Base-by-base conservation (phyloP, 53 echinoderm and acorn worm species). In the Apostichopus leukothele region DNA sequence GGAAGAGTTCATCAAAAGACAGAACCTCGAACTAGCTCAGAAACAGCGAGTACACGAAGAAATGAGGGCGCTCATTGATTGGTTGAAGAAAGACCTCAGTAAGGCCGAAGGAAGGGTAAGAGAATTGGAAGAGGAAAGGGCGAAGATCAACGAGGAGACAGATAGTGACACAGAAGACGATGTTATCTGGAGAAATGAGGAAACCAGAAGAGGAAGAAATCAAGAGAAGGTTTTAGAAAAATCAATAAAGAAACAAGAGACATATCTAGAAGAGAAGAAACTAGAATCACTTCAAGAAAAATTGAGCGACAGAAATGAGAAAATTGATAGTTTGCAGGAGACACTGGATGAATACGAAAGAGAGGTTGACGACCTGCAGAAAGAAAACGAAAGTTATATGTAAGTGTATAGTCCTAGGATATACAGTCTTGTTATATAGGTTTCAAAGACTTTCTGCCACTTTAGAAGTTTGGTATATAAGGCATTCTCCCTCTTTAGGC, bases 1-100 rank as follows among this genome's bases (percentile, higher is more conserved):
- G 12, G 85, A 85, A 67, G 85, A 85, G 50, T 63, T 85, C 71
- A 85, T 85, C 85, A 85, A 85, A 67, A 23, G 85, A 67, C 85
- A 85, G 16, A 85, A 85, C 85, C 4, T 50, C 7, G 85, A 60
- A 39, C 66, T 85, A 39, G 63, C 68, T 14, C 85, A 85, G 66
- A 85, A 85, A 27, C 22, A 63, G 21, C 22, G 63, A 60, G 85
- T 85, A 66, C 85, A 85, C 27, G 85, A 66, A 67, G 85, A 85
- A 16, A 85, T 85, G 85, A 85, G 51, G 57, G 23, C 66, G 7
- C 85, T 85, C 16, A 85, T 85, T 16, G 85, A 85, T 50, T 85
- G 85, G 85, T 85, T 85, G 63, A 85, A 85, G 85, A 85, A 50
- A 18, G 85, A 85, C 20, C 85, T 85, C 21, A 50, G 63, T 22